These are phyloP conservation scores for Lontra canadensis DNA, from an alignment of 2,113 vertebrate species.

Conservation along the genomic window DNA sequence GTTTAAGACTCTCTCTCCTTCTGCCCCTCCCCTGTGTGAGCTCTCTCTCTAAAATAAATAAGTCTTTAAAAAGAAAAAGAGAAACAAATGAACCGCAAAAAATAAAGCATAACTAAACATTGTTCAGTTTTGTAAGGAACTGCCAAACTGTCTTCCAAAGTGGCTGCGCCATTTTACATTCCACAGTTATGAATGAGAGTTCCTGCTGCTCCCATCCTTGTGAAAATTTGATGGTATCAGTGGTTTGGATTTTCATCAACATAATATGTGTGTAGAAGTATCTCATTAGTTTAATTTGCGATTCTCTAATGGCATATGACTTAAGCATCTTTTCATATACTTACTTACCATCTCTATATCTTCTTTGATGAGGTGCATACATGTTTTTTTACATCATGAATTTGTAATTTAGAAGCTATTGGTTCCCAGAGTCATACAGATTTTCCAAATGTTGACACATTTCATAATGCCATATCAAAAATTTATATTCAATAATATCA, in stretches of 20 bases:
- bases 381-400: not conserved
- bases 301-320: not conserved
- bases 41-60: not conserved
- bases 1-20: not conserved
- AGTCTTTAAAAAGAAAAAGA: not conserved
- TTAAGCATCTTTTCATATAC: not conserved
- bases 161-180: not conserved
- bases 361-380: not conserved
- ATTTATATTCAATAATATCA: not conserved
- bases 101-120: not conserved
- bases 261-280: not conserved
- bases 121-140: not conserved
- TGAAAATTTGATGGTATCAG: not conserved
- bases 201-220: not conserved
- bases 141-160: not conserved
- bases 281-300: not conserved
- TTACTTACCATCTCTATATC: not conserved
- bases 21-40: not conserved
- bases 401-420: not conserved
- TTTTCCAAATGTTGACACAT: not conserved
- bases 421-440: not conserved
- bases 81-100: not conserved
- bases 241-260: not conserved
- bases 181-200: not conserved
- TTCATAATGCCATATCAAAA: not conserved